A percentile compares a stretch with the other conserved stretches of the same genome.
Evolutionary conservation across 2,113 vertebrate species (phyloP).

Genomic region (Dasyurus viverrinus): DNA sequence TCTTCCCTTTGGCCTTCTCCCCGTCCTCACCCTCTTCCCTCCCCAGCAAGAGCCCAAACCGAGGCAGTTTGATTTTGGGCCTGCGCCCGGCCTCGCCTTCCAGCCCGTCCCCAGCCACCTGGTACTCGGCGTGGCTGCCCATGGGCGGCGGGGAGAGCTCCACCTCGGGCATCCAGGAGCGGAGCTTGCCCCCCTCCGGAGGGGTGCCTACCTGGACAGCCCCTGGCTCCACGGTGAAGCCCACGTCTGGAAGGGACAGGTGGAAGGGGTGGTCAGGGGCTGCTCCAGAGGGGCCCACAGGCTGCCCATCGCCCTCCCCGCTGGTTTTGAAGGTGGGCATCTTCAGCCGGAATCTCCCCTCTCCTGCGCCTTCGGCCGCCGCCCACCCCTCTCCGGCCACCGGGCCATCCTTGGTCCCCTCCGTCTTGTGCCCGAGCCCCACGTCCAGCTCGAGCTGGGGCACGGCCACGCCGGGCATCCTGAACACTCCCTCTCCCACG

Average conservation of each 20-base stretch:
- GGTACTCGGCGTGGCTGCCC: slow-evolving; percentile 70
- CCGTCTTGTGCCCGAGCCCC: slow-evolving; percentile 57
- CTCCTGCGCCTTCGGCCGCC: slow-evolving; percentile 56
- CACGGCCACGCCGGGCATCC: slow-evolving; percentile 73
- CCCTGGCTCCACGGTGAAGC: slow-evolving; percentile 50
- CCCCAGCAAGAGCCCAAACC: slow-evolving; percentile 85
- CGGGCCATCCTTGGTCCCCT: slow-evolving; percentile 68
- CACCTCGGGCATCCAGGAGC: slow-evolving; percentile 74
- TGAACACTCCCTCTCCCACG: slow-evolving; percentile 75
- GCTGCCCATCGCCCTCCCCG: slow-evolving; percentile 20
- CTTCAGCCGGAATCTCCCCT: slow-evolving; percentile 66
- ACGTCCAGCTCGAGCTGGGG: slow-evolving; percentile 81
- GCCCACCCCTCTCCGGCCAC: slow-evolving; percentile 53
- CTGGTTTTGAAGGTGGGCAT: slow-evolving; percentile 64
- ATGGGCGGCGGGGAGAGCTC: slow-evolving; percentile 78
- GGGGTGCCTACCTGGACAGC: background rate
- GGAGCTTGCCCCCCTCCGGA: background rate
- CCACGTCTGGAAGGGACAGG: slow-evolving; percentile 65
- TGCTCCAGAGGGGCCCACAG: slow-evolving; percentile 4
- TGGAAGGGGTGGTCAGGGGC: slow-evolving; percentile 49
- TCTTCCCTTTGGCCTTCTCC: slow-evolving; percentile 66
- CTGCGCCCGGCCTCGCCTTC: slow-evolving; percentile 59
- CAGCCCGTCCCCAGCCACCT: slow-evolving; percentile 45
- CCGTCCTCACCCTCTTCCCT: slow-evolving; percentile 74
- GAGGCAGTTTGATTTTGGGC: slow-evolving; percentile 86